Conservation (phyloP, 1,140 invertebrate species). For the Mactra quadrangularis region DNA sequence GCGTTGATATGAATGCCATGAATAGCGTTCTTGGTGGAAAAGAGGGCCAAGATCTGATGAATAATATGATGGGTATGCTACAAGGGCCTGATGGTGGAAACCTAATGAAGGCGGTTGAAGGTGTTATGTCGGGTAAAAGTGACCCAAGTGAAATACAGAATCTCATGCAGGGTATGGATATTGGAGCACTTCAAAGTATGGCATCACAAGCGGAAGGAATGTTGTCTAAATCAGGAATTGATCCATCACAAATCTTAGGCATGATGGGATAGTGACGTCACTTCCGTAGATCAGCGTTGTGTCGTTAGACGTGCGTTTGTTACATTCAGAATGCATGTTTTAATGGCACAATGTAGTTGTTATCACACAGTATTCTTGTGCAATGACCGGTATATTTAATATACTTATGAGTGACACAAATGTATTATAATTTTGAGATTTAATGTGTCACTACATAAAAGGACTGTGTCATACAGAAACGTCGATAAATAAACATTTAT, state of each 20-base stretch:
- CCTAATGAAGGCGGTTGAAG: conserved; percentile 40
- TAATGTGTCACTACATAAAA: too few relatives aligned
- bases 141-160: conserved; percentile 17
- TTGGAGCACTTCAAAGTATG: conserved; percentile 10
- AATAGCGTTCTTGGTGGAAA: conserved; percentile 3
- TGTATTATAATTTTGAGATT: too few relatives aligned
- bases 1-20: conserved; percentile 38
- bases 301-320: too few relatives aligned
- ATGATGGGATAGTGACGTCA: conserved; percentile 20
- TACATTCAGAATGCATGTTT: too few relatives aligned
- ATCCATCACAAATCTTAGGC: conserved; percentile 21
- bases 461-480: too few relatives aligned
- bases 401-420: too few relatives aligned
- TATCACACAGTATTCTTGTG: too few relatives aligned
- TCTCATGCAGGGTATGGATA: conserved; percentile 22
- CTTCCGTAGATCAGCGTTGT: too few relatives aligned
- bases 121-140: conserved; percentile 35
- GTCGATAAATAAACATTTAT: too few relatives aligned
- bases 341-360: too few relatives aligned
- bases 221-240: conserved; percentile 31
- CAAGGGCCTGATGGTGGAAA: conserved; percentile 37
- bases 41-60: conserved; percentile 44
- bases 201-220: conserved; percentile 37
- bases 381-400: too few relatives aligned
- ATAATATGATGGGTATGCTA: conserved; percentile 31